Evolutionary conservation across 2,888 invertebrate species (phyloP), one percentile per base, ranked within the genome.

Genomic region (Nymphalis urticae): DNA sequence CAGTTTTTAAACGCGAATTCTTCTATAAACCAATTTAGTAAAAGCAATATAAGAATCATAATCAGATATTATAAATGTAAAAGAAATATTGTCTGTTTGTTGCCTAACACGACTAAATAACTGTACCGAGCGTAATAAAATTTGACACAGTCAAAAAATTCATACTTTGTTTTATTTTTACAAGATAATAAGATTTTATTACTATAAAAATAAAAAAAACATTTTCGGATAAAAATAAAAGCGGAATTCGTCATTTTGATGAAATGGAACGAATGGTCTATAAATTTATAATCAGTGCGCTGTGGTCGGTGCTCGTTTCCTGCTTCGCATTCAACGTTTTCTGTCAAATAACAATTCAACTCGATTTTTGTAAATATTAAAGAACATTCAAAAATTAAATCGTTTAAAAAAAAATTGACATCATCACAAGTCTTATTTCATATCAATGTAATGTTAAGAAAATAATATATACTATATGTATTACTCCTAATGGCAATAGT

Each of bases 231-330:
- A 53, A 21, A 13, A 13, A 53, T 24, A 24, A 53, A 53, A 24
- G 16, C 21, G 16, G 13, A 53, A 53, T 21, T 53, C 21, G 16
- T 53, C 13, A 16, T 53, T 53, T 53, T 24, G 21, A 24, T 24
- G 27, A 24, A 62, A 62, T 48, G 27, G 2, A n/a, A 36, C 10
- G 27, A 27, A 60, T 32, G 47, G 48, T 56, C n/a, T 42, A 56
- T 62, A 66, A 62, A 66, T 59, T 66, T 69, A 66, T 69, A 66
- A 69, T 66, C 21, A 66, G 42, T 32, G 66, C 48, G 24, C 48
- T 59, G 66, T 66, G 69, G 62, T 66, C 47, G 60, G 54, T 48
- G 63, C 56, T 56, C 13, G 24, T 42, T 56, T 32, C 32, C 27
- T 17, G 54, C n/a, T 56, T 56, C 54, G 17, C 32, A 56, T 56